phyloP scores from a whole-genome alignment of 2,113 vertebrate species.

The Pantherophis guttatus region DNA sequence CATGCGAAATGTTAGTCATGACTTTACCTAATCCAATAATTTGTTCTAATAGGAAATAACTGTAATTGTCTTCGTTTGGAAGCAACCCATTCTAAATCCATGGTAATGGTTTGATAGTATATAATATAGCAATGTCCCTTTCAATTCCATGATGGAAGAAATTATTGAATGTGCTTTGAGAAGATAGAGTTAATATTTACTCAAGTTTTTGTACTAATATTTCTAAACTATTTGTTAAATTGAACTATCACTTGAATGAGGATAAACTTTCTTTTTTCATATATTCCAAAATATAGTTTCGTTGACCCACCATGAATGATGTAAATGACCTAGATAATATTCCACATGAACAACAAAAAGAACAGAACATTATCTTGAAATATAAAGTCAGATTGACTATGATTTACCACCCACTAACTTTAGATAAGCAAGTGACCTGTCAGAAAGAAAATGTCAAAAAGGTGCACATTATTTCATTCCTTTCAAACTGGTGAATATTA shows the following conservation, averaged over 20 bases:
- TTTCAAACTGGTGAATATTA: background rate
- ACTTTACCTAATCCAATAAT: background rate
- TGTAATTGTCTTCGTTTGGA: background rate
- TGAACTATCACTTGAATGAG: background rate
- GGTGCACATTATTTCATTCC: background rate
- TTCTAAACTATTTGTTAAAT: slow-evolving; percentile 1
- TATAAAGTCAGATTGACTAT: slow-evolving; percentile 35
- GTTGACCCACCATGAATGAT: slow-evolving; percentile 40
- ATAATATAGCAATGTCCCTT: background rate
- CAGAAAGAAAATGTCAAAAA: background rate
- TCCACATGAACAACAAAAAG: background rate
- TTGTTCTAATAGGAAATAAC: background rate
- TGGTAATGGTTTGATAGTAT: background rate
- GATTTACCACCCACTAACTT: background rate
- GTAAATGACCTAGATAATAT: slow-evolving; percentile 21
- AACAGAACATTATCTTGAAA: slow-evolving; percentile 18
- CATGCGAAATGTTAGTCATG: background rate
- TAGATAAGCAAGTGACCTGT: background rate
- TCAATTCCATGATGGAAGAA: background rate
- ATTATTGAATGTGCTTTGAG: background rate
- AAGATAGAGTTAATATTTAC: background rate
- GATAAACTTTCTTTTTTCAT: slow-evolving; percentile 3
- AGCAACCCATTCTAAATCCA: background rate
- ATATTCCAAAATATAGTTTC: slow-evolving; percentile 18
- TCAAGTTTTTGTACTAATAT: background rate